Evolutionary conservation across 2,797 vertebrate species (phyloP).

Genomic region (Macropodus opercularis): DNA sequence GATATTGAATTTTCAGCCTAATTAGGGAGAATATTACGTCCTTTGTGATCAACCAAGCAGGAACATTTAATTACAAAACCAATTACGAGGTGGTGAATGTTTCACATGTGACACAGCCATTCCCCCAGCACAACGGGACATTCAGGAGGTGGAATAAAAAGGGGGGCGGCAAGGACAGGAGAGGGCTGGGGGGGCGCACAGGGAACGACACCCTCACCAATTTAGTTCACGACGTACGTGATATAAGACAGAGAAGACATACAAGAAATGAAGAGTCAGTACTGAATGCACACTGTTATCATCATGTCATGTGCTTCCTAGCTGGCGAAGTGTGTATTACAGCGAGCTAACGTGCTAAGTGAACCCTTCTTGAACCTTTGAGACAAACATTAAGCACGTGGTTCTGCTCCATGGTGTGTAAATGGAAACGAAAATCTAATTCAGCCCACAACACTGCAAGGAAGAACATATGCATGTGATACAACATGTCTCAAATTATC

Average conservation of each 20-base stretch:
- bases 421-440: no score
- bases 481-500: constrained; percentile 3
- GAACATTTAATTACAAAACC: constrained; percentile 88
- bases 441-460: no score
- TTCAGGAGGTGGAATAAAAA: constrained; percentile 44
- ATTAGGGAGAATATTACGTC: constrained; percentile 77
- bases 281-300: no score
- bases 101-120: constrained; percentile 75
- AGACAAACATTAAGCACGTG: no score
- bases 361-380: no score
- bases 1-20: constrained; percentile 78
- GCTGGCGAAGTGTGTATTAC: no score
- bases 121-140: constrained; percentile 60
- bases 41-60: constrained; percentile 78
- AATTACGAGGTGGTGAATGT: constrained; percentile 81
- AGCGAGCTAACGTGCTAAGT: no score
- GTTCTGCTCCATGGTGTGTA: no score
- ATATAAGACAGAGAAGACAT: constrained; percentile 1
- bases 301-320: no score
- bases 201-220: constrained; percentile 30
- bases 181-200: neutral
- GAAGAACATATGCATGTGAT: no score
- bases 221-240: constrained; percentile 16
- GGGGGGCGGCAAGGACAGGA: neutral
- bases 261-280: neutral